A percentile compares a stretch with the other conserved stretches of the same genome.
phyloP scores from a whole-genome alignment of 2,888 invertebrate species.

The Furcula furcula region DNA sequence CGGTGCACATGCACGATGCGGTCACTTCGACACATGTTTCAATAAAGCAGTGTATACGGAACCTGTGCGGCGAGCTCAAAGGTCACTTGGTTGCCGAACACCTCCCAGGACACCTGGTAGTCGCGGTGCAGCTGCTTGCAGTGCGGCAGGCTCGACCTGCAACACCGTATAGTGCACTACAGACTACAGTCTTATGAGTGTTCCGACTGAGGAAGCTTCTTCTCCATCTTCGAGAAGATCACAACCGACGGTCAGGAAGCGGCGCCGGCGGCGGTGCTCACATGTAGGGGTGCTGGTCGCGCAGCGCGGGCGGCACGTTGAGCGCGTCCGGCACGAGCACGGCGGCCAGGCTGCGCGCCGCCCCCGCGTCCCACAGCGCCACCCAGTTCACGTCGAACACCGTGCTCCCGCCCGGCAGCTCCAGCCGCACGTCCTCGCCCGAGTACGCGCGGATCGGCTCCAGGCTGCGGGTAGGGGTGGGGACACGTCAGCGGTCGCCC shows the following conservation, averaged over 20 bases:
- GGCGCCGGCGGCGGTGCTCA: constrained; percentile 7
- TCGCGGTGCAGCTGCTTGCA: constrained; percentile 93
- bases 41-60: not conserved
- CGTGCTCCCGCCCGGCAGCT: constrained; percentile 90
- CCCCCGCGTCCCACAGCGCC: constrained; percentile 87
- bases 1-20: not conserved
- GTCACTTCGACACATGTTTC: constrained; percentile 40
- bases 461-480: constrained; percentile 84
- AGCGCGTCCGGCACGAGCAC: constrained; percentile 88
- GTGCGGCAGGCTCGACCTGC: constrained; percentile 86
- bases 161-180: not conserved
- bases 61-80: constrained; percentile 91
- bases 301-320: constrained; percentile 93
- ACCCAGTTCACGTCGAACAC: constrained; percentile 93
- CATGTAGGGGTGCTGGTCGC: constrained; percentile 39
- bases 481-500: not conserved
- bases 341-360: constrained; percentile 46
- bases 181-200: too few relatives aligned
- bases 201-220: too few relatives aligned
- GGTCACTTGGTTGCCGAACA: constrained; percentile 93
- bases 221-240: too few relatives aligned
- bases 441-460: constrained; percentile 88
- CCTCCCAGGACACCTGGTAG: constrained; percentile 93
- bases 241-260: not conserved
- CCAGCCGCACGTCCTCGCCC: constrained; percentile 87